phyloP scores from a whole-genome alignment of 2,113 vertebrate species.

The Albula goreensis region DNA sequence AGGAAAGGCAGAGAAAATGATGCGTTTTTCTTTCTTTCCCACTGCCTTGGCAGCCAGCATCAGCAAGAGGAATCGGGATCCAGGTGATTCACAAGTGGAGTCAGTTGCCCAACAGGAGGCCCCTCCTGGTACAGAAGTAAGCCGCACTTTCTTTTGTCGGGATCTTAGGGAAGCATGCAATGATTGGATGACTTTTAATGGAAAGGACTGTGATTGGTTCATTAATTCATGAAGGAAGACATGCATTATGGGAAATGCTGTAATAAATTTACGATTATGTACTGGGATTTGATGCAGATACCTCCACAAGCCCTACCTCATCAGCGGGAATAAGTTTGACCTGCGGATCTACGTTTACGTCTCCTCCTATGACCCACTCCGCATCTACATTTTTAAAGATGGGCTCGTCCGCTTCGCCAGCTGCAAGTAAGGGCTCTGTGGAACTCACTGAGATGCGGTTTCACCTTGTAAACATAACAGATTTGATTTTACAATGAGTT shows the following conservation, averaged over 20 bases:
- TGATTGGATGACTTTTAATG: neutral
- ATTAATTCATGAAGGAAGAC: neutral
- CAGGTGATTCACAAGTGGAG: constrained; percentile 98
- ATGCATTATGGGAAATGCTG: neutral
- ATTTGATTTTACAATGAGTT: too few relatives aligned
- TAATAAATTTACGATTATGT: neutral
- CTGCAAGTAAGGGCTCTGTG: constrained; percentile 85
- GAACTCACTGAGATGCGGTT: neutral
- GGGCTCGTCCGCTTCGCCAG: constrained; percentile 97
- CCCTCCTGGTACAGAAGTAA: constrained; percentile 93
- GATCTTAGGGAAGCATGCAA: neutral
- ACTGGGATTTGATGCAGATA: constrained; percentile 69
- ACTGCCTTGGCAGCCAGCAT: constrained; percentile 79
- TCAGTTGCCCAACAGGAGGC: constrained; percentile 90
- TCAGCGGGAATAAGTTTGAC: constrained; percentile 95
- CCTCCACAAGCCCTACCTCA: constrained; percentile 97
- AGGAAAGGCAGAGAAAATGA: neutral
- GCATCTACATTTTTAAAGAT: constrained; percentile 92
- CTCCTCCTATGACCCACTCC: constrained; percentile 89
- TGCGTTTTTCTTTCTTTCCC: neutral
- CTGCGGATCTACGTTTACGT: constrained; percentile 95
- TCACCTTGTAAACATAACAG: neutral
- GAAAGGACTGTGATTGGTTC: neutral
- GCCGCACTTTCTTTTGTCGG: constrained; percentile 9
- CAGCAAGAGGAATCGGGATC: constrained; percentile 94